A percentile compares a stretch with the other conserved stretches of the same genome.
These are phyloP conservation scores for Ceyx margarethae DNA, from an alignment of 2,113 vertebrate species.

Conservation along the genomic window DNA sequence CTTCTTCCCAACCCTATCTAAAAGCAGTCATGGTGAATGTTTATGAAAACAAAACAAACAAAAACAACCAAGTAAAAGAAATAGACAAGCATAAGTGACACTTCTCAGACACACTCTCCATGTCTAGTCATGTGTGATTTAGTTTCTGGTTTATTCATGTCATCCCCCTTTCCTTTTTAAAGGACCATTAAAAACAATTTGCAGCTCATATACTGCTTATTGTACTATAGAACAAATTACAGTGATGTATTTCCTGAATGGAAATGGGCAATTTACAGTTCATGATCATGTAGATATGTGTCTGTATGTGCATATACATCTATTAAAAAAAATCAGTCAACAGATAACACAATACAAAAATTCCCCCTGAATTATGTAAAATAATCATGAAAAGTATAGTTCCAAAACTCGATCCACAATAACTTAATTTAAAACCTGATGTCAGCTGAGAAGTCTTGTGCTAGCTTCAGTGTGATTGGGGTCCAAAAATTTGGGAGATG, in stretches of 20 bases:
- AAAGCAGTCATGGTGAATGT: neutral
- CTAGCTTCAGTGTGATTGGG: neutral
- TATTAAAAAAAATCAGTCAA: neutral
- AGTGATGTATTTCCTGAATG: neutral
- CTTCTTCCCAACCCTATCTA: neutral
- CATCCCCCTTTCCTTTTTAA: neutral
- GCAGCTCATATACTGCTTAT: neutral
- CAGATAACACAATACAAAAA: neutral
- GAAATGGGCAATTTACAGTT: neutral
- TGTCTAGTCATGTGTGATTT: neutral
- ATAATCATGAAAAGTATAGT: neutral
- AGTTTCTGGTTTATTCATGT: neutral
- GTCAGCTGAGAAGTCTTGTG: neutral
- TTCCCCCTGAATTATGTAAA: neutral
- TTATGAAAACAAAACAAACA: neutral
- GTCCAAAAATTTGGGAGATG: neutral
- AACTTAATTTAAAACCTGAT: neutral
- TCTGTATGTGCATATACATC: neutral
- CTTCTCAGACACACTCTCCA: neutral
- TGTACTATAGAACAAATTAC: neutral
- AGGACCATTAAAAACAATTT: neutral
- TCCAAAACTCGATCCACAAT: neutral
- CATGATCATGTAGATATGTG: neutral
- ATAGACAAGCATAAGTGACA: neutral
- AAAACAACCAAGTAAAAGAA: neutral